Evolutionary conservation across 2,888 invertebrate species (phyloP), one percentile per base, ranked within the genome.

Genomic region (Amiota minor): DNA sequence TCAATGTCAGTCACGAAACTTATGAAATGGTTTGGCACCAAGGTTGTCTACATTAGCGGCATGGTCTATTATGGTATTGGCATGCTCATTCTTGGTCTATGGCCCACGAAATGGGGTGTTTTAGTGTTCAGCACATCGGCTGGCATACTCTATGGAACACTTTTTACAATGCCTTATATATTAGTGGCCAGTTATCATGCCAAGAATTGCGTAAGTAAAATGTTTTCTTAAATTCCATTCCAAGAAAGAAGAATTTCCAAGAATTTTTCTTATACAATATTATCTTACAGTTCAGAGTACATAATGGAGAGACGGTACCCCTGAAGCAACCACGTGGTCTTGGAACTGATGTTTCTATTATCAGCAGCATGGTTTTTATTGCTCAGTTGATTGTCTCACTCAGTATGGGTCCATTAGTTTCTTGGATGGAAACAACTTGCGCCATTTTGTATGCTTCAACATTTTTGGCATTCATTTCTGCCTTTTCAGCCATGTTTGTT

Each of bases 141-240:
- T 4, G 90, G 90, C 11, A 86, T 90, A 59, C 85, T 90, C 50
- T 90, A 90, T 75, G 89, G 89, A 9, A 90, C 90, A 0, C 81
- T 90, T 1, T 90, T 90, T n/a, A 90, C 90, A 20, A 88, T 90
- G 75, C 90, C 90, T 11, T 90, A 89, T 65, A 87, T 90, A 45
- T 72, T 90, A 23, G 84, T 90, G 50, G 90, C 90, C 23, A 87
- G 86, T 75, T 90, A 90, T 77, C 90, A 90, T 78, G 87, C 90
- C 23, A 89, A 89, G 74, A 89, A 89, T 76, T 89, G 87, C 74
- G 90, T 90, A 88, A 84, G 90, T 87, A 74, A 12, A 53, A 64
- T 8, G 8, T 64, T 64, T 14, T 16, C 0, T 59, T 18, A 35
- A 35, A 35, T 35, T 18, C n/a, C 12, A 59, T 16, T 59, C 1